phyloP scores from a whole-genome alignment of 2,113 vertebrate genomes.

The Uropsilus gracilis region DNA sequence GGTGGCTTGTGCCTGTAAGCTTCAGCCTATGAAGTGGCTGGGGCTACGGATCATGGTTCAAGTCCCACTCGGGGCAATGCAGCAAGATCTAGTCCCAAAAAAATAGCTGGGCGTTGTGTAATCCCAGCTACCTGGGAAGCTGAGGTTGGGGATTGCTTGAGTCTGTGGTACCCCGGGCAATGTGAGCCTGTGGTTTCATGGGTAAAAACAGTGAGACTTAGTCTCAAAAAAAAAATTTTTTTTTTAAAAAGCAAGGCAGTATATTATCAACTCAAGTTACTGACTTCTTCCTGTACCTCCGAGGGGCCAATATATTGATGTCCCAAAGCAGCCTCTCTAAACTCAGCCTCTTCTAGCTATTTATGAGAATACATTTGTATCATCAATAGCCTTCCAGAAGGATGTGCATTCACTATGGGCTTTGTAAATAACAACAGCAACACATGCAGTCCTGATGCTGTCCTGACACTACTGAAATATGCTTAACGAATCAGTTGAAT shows the following conservation, averaged over 20 bases:
- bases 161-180: too few relatives aligned
- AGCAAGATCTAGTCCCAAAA: too few relatives aligned
- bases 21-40: too few relatives aligned
- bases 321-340: not conserved
- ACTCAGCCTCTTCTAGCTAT: not conserved
- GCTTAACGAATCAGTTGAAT: slow-evolving; percentile 71
- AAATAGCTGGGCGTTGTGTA: too few relatives aligned
- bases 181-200: too few relatives aligned
- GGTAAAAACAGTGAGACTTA: too few relatives aligned
- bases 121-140: too few relatives aligned
- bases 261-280: not conserved
- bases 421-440: slow-evolving; percentile 18
- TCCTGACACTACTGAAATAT: slow-evolving; percentile 17
- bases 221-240: too few relatives aligned
- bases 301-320: not conserved
- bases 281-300: not conserved
- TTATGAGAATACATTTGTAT: not conserved
- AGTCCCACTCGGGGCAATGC: too few relatives aligned
- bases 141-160: too few relatives aligned
- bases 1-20: too few relatives aligned
- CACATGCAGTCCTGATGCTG: not conserved
- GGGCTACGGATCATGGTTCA: too few relatives aligned
- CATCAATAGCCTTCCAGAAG: not conserved
- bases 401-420: rapidly evolving
- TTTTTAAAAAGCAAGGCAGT: not conserved